A percentile compares a stretch with the other conserved stretches of the same genome.
Conservation (phyloP, 2,888 invertebrate genomes). For the Hymenopus coronatus region DNA sequence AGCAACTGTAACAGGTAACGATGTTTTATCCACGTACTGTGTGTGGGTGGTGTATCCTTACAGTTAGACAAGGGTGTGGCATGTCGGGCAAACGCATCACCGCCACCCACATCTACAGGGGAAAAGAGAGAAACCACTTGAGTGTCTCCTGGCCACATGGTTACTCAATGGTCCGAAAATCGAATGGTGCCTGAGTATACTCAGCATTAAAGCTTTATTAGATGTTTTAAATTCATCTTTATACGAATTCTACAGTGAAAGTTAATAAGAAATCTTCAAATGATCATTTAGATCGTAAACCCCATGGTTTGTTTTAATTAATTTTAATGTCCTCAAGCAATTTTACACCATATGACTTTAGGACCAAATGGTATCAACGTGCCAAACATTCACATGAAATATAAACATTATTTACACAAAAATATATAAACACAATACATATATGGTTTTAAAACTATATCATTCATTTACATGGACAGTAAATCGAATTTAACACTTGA, state of each 20-base stretch:
- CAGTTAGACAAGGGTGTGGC: constrained; percentile 1
- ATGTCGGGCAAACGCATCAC: constrained; percentile 33
- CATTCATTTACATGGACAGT: too few relatives aligned
- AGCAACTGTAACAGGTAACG: not conserved
- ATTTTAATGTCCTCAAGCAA: too few relatives aligned
- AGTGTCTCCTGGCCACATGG: not conserved
- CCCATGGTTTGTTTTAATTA: too few relatives aligned
- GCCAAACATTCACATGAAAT: not conserved
- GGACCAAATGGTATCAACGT: not conserved
- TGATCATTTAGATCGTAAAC: too few relatives aligned
- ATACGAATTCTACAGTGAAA: too few relatives aligned
- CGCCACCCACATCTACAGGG: constrained; percentile 38
- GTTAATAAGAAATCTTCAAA: too few relatives aligned
- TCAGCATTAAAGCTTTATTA: too few relatives aligned
- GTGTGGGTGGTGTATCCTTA: not conserved
- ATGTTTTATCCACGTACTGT: not conserved
- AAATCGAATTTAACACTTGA: too few relatives aligned
- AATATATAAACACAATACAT: too few relatives aligned
- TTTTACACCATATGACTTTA: not conserved
- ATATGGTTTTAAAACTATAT: too few relatives aligned
- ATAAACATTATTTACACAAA: not conserved
- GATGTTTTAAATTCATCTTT: too few relatives aligned
- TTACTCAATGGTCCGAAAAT: not conserved
- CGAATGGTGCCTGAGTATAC: too few relatives aligned
- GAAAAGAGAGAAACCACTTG: constrained; percentile 25